Percentiles rank a stretch among this genome's conserved stretches.
These are phyloP conservation scores for Peromyscus eremicus DNA, from an alignment of 2,797 vertebrate genomes.

Conservation along the genomic window DNA sequence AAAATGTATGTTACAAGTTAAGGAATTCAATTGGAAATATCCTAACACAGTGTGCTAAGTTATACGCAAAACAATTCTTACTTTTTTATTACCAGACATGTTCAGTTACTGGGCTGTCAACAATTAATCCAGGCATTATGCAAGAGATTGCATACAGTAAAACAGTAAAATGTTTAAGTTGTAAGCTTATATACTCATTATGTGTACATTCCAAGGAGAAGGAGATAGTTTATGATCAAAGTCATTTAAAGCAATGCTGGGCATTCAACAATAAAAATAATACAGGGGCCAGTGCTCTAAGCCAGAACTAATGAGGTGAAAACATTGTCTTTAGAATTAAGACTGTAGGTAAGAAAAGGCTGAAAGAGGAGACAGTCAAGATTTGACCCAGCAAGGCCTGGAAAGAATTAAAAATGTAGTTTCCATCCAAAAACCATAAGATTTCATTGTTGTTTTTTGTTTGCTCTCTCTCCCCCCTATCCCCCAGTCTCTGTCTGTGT, in stretches of 20 bases:
- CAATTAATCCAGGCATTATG: neutral
- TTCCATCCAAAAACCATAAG: neutral
- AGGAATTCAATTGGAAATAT: neutral
- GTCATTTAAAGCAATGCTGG: neutral
- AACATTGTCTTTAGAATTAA: neutral
- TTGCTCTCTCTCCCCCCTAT: neutral
- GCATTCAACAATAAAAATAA: neutral
- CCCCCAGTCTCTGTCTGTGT: neutral
- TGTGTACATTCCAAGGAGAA: neutral
- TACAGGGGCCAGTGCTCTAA: neutral
- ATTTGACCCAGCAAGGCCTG: rapidly evolving
- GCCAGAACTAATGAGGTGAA: neutral
- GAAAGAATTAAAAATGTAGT: neutral
- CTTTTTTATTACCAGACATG: neutral
- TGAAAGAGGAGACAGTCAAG: neutral
- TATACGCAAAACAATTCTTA: neutral
- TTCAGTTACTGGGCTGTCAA: neutral
- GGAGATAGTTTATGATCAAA: neutral
- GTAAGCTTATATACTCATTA: neutral
- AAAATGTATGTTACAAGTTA: neutral
- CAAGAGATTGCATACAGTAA: neutral
- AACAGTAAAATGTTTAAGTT: neutral
- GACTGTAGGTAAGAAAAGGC: neutral
- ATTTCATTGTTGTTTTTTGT: neutral
- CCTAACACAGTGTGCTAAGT: neutral